Conservation (phyloP, 1,140 invertebrate genomes). For the Drosophila bipectinata region DNA sequence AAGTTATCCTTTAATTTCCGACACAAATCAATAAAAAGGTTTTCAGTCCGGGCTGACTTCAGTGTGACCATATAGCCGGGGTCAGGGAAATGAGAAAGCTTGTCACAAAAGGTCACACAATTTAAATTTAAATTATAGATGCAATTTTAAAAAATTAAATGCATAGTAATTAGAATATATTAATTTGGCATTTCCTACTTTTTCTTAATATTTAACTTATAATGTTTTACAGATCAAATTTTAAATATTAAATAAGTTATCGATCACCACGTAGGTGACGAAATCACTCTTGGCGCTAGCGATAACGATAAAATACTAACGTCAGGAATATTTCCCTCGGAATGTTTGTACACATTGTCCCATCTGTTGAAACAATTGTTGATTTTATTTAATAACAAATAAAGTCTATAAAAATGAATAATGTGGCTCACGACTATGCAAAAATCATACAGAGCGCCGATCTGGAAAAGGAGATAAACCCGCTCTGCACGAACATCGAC, state of each 20-base stretch:
- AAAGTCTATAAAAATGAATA: constrained; percentile 43
- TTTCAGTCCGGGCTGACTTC: not conserved
- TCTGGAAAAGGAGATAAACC: constrained; percentile 72
- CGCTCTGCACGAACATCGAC: constrained; percentile 77
- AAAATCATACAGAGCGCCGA: constrained; percentile 67
- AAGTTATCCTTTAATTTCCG: not conserved
- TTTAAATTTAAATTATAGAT: not conserved
- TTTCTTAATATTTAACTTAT: too few relatives aligned
- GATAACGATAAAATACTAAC: not conserved
- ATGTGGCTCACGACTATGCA: constrained; percentile 60
- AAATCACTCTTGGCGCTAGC: too few relatives aligned
- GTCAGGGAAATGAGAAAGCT: not conserved
- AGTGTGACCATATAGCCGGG: not conserved
- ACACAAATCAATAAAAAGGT: constrained; percentile 60
- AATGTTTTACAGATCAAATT: not conserved
- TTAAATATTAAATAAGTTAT: not conserved
- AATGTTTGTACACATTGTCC: not conserved
- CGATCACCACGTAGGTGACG: too few relatives aligned
- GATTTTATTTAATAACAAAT: constrained; percentile 1
- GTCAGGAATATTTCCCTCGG: not conserved
- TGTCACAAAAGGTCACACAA: not conserved
- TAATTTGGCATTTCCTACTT: too few relatives aligned
- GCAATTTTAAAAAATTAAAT: not conserved
- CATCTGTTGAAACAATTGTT: not conserved
- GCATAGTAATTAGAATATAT: not conserved